Evolutionary conservation across 2,797 vertebrate species (phyloP).

Genomic region (Rhynchotus rufescens): DNA sequence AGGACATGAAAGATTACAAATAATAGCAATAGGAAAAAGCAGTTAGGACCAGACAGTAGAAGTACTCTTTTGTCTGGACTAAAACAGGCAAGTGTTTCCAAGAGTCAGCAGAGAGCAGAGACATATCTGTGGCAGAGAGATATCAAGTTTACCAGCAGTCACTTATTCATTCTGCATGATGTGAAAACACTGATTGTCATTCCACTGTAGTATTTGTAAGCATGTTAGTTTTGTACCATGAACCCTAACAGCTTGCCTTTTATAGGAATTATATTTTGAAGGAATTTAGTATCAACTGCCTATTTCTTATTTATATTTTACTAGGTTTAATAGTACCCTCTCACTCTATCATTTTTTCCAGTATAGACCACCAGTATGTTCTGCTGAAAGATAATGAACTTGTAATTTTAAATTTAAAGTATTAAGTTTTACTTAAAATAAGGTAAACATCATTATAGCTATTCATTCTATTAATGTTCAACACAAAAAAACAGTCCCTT

Average conservation of each 20-base stretch:
- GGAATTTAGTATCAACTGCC: background rate
- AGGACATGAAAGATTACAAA: background rate
- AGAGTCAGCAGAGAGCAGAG: background rate
- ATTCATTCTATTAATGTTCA: slow-evolving; percentile 63
- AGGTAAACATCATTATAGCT: slow-evolving; percentile 46
- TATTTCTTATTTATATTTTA: background rate
- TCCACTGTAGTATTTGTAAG: background rate
- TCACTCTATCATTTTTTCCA: background rate
- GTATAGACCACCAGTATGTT: background rate
- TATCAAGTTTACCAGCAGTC: background rate
- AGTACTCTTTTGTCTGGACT: background rate
- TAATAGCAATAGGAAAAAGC: background rate
- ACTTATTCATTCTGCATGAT: background rate
- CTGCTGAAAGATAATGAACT: background rate
- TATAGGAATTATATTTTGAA: background rate
- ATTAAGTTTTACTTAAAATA: slow-evolving; percentile 53
- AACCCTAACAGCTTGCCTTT: background rate
- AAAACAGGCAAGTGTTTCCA: slow-evolving; percentile 19
- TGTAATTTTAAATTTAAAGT: slow-evolving; percentile 14
- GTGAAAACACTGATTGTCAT: background rate
- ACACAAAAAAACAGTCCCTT: slow-evolving; percentile 47
- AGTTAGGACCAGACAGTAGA: background rate
- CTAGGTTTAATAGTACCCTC: background rate
- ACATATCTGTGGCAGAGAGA: background rate
- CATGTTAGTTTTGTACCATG: background rate